A percentile compares a stretch with the other conserved stretches of the same genome.
These are phyloP conservation scores for Catalaphyllia jardinei DNA, from an alignment of 64 coral and sea anemone species.

Conservation along the genomic window DNA sequence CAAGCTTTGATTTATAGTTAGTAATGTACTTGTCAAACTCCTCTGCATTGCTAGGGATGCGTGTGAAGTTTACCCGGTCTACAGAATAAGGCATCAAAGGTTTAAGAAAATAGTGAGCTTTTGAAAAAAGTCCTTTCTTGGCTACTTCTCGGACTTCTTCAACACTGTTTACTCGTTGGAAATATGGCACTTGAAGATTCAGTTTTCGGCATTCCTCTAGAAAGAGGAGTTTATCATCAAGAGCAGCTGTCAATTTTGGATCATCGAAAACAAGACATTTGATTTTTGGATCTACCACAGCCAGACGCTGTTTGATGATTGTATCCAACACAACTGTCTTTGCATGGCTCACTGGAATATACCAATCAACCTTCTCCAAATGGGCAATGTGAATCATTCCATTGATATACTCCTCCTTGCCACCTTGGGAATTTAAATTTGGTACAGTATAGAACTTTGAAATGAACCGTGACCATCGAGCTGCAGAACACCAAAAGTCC, in stretches of 20 bases:
- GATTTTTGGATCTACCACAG: constrained; percentile 24
- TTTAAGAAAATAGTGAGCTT: constrained; percentile 63
- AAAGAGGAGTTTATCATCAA: constrained; percentile 46
- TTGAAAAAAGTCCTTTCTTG: constrained; percentile 11
- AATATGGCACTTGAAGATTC: constrained; percentile 25
- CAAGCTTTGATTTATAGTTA: constrained; percentile 17
- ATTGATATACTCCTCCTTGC: constrained; percentile 51
- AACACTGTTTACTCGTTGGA: not conserved
- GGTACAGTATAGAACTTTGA: constrained; percentile 36
- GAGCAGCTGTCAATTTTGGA: constrained; percentile 24
- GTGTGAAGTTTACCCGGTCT: constrained; percentile 42
- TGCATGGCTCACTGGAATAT: constrained; percentile 61
- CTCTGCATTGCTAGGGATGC: constrained; percentile 16
- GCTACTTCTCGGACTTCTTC: constrained; percentile 32
- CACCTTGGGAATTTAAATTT: constrained; percentile 16
- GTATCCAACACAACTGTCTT: constrained; percentile 23
- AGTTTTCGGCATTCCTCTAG: constrained; percentile 38
- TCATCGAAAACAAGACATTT: constrained; percentile 54
- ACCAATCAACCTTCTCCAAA: constrained; percentile 68
- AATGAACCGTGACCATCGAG: constrained; percentile 42
- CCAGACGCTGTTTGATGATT: constrained; percentile 41
- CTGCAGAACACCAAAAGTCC: constrained; percentile 39
- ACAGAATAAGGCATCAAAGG: not conserved
- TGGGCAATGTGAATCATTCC: constrained; percentile 50
- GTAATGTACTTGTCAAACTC: constrained; percentile 51